A percentile compares a stretch with the other conserved stretches of the same genome.
Evolutionary conservation across 2,113 vertebrate genomes (phyloP).

Genomic region (Sinocyclocheilus anshuiensis): DNA sequence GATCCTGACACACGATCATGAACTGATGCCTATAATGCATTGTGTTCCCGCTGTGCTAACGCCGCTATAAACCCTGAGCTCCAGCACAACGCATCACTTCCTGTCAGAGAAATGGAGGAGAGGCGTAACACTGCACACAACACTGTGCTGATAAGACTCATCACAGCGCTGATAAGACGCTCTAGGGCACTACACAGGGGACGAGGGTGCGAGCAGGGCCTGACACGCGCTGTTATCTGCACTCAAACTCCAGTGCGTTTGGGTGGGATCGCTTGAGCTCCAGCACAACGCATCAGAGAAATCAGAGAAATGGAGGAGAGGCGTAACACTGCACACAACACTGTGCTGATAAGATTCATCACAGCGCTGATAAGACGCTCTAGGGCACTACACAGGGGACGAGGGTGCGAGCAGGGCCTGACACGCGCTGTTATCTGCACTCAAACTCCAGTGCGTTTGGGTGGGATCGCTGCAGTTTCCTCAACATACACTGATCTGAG

Average conservation of each 20-base stretch:
- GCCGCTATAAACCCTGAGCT: neutral
- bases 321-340: too few relatives aligned
- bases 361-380: constrained; percentile 10
- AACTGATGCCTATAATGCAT: too few relatives aligned
- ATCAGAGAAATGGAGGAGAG: too few relatives aligned
- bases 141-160: constrained; percentile 11
- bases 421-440: constrained; percentile 10
- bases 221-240: constrained; percentile 12
- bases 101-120: neutral
- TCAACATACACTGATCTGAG: neutral
- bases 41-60: too few relatives aligned
- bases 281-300: too few relatives aligned
- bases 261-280: neutral
- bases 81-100: neutral
- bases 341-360: too few relatives aligned
- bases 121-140: neutral
- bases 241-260: neutral
- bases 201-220: neutral
- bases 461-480: neutral
- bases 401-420: neutral
- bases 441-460: neutral
- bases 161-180: constrained; percentile 20
- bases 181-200: constrained; percentile 5
- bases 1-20: too few relatives aligned
- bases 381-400: constrained; percentile 7